phyloP scores from a whole-genome alignment of 2,888 invertebrate genomes.

The Priocnemis perturbator region DNA sequence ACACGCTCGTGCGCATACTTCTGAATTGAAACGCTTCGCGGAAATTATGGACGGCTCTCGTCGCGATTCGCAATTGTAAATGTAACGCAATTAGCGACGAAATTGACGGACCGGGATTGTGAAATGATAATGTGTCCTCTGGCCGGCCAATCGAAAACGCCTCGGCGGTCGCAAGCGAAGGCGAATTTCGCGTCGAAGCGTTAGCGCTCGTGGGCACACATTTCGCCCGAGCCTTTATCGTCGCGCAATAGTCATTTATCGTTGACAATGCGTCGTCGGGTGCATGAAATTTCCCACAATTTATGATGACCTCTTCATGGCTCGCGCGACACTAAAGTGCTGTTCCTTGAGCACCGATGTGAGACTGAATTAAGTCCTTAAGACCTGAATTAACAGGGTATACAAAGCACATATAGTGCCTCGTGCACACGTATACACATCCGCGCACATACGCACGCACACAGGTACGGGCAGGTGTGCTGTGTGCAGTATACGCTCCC shows the following conservation, averaged over 20 bases:
- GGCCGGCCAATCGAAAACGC: too few relatives aligned
- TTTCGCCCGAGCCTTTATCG: background rate
- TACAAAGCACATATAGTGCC: slow-evolving; percentile 19
- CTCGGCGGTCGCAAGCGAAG: too few relatives aligned
- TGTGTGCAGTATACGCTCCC: slow-evolving; percentile 16
- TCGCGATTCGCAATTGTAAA: too few relatives aligned
- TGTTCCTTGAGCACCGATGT: slow-evolving; percentile 38
- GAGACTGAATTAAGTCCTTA: slow-evolving; percentile 54
- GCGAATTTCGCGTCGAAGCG: too few relatives aligned
- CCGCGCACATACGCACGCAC: slow-evolving; percentile 7
- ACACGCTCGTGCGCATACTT: too few relatives aligned
- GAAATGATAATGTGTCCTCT: too few relatives aligned
- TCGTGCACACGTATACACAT: slow-evolving; percentile 4
- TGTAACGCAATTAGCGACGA: too few relatives aligned
- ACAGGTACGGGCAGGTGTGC: background rate
- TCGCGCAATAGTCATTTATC: slow-evolving; percentile 19
- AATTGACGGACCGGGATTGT: too few relatives aligned
- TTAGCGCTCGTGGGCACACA: too few relatives aligned
- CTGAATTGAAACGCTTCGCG: too few relatives aligned
- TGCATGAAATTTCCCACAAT: too few relatives aligned
- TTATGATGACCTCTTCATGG: slow-evolving; percentile 28
- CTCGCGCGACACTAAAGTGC: slow-evolving; percentile 27
- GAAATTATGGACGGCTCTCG: too few relatives aligned
- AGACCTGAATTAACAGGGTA: slow-evolving; percentile 47
- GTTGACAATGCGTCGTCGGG: slow-evolving; percentile 2